A percentile compares a stretch with the other conserved stretches of the same genome.
Conservation (phyloP, 2,113 vertebrate species). For the Sylvicapra grimmia region DNA sequence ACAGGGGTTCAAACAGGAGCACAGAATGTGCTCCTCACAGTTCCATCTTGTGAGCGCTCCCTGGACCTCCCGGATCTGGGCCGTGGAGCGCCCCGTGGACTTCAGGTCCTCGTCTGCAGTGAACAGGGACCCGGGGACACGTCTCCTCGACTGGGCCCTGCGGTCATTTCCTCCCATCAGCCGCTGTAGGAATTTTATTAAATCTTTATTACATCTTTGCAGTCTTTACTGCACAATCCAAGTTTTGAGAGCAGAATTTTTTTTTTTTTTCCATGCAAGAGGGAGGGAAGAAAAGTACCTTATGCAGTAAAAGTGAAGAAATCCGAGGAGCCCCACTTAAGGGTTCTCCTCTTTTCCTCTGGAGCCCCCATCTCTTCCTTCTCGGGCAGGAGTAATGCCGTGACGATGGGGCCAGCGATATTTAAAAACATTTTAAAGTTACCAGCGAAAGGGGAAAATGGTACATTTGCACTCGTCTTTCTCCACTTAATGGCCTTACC, state of each 20-base stretch:
- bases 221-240: neutral
- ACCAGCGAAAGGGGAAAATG: conserved; percentile 54
- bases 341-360: neutral
- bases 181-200: neutral
- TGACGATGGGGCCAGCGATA: neutral
- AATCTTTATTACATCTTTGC: neutral
- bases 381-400: neutral
- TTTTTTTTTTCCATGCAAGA: neutral
- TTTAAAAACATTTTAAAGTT: conserved; percentile 48
- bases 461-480: conserved; percentile 68
- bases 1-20: neutral
- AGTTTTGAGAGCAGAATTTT: conserved; percentile 8
- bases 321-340: neutral
- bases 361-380: neutral
- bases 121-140: rapidly evolving
- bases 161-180: neutral
- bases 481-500: conserved; percentile 66
- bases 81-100: rapidly evolving
- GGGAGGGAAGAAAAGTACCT: neutral
- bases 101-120: neutral
- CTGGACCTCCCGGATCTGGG: neutral
- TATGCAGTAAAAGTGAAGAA: neutral
- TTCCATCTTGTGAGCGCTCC: neutral
- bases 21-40: neutral
- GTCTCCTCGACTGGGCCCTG: neutral